phyloP scores from a whole-genome alignment of 1,140 invertebrate species.

The Caenorhabditis latens region DNA sequence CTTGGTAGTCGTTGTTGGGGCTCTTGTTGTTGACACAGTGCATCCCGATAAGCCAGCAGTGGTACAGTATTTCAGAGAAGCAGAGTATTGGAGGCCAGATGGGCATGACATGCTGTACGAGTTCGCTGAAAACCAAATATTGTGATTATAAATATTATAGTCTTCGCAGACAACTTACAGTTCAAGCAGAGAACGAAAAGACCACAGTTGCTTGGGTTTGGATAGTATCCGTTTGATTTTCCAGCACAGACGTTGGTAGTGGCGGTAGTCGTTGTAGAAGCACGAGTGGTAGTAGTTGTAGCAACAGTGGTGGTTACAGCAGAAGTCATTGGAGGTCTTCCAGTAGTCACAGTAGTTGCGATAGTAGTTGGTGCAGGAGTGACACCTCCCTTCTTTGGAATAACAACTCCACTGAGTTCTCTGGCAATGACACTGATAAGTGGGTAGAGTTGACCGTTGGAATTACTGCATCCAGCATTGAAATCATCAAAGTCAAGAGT shows the following conservation, averaged over 20 bases:
- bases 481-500: constrained; percentile 96
- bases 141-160: not conserved
- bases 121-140: constrained; percentile 39
- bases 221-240: constrained; percentile 60
- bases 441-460: constrained; percentile 86
- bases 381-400: constrained; percentile 54
- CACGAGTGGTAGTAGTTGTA: not conserved
- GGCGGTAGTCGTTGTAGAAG: constrained; percentile 12
- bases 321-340: constrained; percentile 55
- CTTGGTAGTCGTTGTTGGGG: constrained; percentile 43
- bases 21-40: constrained; percentile 7
- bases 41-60: constrained; percentile 54
- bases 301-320: constrained; percentile 46
- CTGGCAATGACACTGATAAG: constrained; percentile 87
- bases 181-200: constrained; percentile 63
- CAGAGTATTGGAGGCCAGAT: constrained; percentile 59
- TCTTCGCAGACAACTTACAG: not conserved
- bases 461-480: constrained; percentile 82
- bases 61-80: constrained; percentile 52
- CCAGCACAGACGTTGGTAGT: constrained; percentile 42
- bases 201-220: constrained; percentile 45
- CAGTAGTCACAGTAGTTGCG: constrained; percentile 12
- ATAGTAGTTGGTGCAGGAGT: constrained; percentile 35
- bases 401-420: constrained; percentile 63
- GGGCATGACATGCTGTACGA: constrained; percentile 58